Evolutionary conservation across 2,797 vertebrate species (phyloP).

Genomic region (Falco berigora): DNA sequence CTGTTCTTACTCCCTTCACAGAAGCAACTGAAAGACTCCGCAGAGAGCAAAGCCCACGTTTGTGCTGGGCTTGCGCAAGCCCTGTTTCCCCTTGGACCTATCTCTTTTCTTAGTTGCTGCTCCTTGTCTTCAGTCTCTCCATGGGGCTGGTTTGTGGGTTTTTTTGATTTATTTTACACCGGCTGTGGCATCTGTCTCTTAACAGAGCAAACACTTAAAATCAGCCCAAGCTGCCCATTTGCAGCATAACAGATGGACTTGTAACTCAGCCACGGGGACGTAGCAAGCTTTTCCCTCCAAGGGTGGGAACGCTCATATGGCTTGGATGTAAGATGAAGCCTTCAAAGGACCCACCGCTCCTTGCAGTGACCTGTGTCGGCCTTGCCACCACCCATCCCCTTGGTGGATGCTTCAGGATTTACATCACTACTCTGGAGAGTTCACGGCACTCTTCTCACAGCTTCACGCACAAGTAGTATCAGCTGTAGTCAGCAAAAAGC

Average conservation of each 20-base stretch:
- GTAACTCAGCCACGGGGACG: neutral
- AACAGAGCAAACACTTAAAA: neutral
- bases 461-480: neutral
- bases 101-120: neutral
- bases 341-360: neutral
- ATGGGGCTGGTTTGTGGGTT: neutral
- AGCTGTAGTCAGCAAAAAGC: neutral
- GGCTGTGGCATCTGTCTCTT: neutral
- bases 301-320: neutral
- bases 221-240: neutral
- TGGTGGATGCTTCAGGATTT: slow-evolving; percentile 22
- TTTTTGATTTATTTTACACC: neutral
- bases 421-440: neutral
- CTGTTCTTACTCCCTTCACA: neutral
- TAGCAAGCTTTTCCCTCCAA: neutral
- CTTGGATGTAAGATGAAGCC: neutral
- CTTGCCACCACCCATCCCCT: slow-evolving; percentile 5
- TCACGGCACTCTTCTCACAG: neutral
- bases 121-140: neutral
- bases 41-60: neutral
- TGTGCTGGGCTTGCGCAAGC: neutral
- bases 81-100: neutral
- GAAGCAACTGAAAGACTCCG: neutral
- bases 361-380: neutral
- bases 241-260: neutral